phyloP scores from a whole-genome alignment of 1,140 invertebrate genomes.

The Drosophila equinoxialis region DNA sequence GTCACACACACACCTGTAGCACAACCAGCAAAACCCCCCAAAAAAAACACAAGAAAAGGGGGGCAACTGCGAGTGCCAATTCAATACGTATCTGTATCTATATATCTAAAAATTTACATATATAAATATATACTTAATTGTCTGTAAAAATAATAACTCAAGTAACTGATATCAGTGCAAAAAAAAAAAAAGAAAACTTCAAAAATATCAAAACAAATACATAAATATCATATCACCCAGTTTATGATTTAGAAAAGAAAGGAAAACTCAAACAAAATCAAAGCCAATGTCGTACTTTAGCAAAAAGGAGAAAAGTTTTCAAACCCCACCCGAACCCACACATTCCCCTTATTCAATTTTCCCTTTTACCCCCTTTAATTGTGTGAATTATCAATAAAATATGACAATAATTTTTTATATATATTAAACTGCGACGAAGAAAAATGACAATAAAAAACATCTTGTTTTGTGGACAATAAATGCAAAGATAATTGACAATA shows the following conservation, averaged over 20 bases:
- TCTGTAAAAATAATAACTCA: slow-evolving; percentile 37
- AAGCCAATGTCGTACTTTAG: slow-evolving; percentile 71
- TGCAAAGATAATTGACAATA: slow-evolving; percentile 6
- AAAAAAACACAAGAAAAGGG: neutral
- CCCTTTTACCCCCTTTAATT: neutral
- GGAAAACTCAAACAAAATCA: neutral
- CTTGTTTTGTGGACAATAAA: slow-evolving; percentile 7
- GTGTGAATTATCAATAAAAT: neutral
- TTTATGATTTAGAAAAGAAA: slow-evolving; percentile 22
- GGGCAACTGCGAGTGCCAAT: slow-evolving; percentile 43
- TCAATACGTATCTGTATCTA: slow-evolving; percentile 49
- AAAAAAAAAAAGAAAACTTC: slow-evolving; percentile 48
- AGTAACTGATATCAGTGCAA: slow-evolving; percentile 77
- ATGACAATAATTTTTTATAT: neutral
- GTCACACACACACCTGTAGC: slow-evolving; percentile 56
- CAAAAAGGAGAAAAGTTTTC: slow-evolving; percentile 1
- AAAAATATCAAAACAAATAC: slow-evolving; percentile 5
- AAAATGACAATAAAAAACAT: slow-evolving; percentile 3
- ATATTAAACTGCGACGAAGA: neutral
- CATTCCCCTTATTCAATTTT: neutral
- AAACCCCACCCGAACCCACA: neutral
- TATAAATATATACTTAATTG: slow-evolving; percentile 45
- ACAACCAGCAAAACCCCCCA: slow-evolving; percentile 27
- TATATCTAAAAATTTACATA: slow-evolving; percentile 35
- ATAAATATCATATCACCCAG: slow-evolving; percentile 58